Base-by-base conservation (phyloP, 1,140 invertebrate genomes). In the Aphis craccivora region DNA sequence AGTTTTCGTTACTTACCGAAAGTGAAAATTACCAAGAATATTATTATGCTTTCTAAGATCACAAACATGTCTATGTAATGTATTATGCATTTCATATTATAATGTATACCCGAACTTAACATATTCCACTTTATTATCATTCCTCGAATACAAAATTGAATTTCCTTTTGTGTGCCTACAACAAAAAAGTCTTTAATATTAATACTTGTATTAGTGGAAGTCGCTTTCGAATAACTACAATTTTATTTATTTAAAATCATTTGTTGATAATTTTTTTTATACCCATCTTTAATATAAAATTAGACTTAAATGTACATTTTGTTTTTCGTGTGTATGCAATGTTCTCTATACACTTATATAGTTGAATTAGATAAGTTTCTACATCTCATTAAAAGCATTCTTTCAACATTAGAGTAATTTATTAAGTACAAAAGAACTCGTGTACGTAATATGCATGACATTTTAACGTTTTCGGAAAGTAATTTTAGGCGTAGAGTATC, bases 371-470 rank as follows among this genome's bases (percentile, higher is more conserved):
- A 89, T 14, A 89, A 53, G 35, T 55, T 89, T 55, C 23, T 89
- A 89, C 88, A 89, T 55, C 51, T 89, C 48, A 40, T 89, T 53
- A 55, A 40, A 55, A 35, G 9, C 35, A 55, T 89, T 89, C 48
- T 55, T 53, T 55, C 35, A 35, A 55, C 51, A 25, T 14, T 30
- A 23, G 20, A 23, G 14, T 89, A 8, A 55, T 55, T 53, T 55
- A 40, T 55, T 25, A 9, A 37, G 51, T 55, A 55, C 51, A 40
- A 40, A 40, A 55, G 14, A 89, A 55, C 88, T 89, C 8, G 37
- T 14, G 48, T 89, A 40, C 48, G 43, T 89, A 89, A 55, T 89
- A 89, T 55, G 11, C 55, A 40, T 37, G 51, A 55, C 40, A 40
- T 37, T 22, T 55, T 37, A 25, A 89, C 48, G 88, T 53, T 89